Percentiles rank a stretch among this genome's conserved stretches.
These are phyloP conservation scores for Drosophila micromelanica DNA, from an alignment of 1,140 invertebrate species.

Conservation along the genomic window DNA sequence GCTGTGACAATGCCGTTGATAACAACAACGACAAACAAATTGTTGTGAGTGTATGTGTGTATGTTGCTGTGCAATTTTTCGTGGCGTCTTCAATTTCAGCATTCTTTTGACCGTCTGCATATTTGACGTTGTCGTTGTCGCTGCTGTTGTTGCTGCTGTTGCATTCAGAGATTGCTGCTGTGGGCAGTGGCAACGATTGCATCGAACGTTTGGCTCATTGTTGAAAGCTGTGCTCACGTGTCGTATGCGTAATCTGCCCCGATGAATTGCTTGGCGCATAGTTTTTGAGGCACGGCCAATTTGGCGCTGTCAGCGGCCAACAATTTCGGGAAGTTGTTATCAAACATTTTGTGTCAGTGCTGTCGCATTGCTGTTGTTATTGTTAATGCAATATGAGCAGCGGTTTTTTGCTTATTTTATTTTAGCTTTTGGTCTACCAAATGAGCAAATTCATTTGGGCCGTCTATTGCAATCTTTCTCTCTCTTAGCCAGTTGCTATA, in stretches of 20 bases:
- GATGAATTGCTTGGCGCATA: constrained; percentile 48
- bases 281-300: constrained; percentile 21
- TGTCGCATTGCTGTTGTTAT: constrained; percentile 13
- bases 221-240: constrained; percentile 47
- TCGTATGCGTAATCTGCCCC: constrained; percentile 64
- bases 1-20: constrained; percentile 50
- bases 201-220: constrained; percentile 21
- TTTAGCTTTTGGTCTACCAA: constrained; percentile 14
- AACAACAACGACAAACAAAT: constrained; percentile 42
- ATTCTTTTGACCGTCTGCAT: constrained; percentile 75
- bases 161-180: constrained; percentile 49
- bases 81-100: constrained; percentile 74
- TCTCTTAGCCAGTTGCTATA: constrained; percentile 41
- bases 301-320: constrained; percentile 32
- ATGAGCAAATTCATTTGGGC: constrained; percentile 44
- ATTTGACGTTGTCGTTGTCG: constrained; percentile 39
- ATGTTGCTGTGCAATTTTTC: constrained; percentile 33
- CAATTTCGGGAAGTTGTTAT: constrained; percentile 71
- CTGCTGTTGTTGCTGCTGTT: constrained; percentile 17
- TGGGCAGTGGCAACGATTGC: constrained; percentile 18
- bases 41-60: constrained; percentile 7
- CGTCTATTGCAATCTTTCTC: constrained; percentile 24
- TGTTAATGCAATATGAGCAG: constrained; percentile 36
- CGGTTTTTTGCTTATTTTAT: constrained; percentile 1
- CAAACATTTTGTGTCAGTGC: constrained; percentile 48